Percentiles rank a stretch among this genome's conserved stretches.
phyloP scores from a whole-genome alignment of 2,888 invertebrate genomes.

The Sussaba pulchella region DNA sequence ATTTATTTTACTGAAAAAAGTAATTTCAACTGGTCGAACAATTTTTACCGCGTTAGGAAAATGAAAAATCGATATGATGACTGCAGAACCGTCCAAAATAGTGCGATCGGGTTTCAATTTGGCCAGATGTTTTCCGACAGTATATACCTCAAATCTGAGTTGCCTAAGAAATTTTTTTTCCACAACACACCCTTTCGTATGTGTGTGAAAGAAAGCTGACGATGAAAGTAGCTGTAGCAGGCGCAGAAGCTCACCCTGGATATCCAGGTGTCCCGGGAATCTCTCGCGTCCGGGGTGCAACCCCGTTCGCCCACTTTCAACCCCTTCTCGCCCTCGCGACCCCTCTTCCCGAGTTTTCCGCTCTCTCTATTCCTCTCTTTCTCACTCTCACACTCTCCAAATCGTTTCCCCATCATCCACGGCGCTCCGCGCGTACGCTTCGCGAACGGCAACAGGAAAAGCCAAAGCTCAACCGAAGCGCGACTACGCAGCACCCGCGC shows the following conservation, averaged over 20 bases:
- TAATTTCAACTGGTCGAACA: too few relatives aligned
- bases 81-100: too few relatives aligned
- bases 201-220: background rate
- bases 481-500: slow-evolving; percentile 1
- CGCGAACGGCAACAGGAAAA: background rate
- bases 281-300: slow-evolving; percentile 69
- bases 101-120: too few relatives aligned
- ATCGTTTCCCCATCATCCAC: slow-evolving; percentile 2
- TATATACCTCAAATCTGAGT: too few relatives aligned
- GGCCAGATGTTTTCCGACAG: too few relatives aligned
- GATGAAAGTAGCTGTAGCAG: slow-evolving; percentile 36
- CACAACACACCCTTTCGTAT: too few relatives aligned
- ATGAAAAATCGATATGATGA: too few relatives aligned
- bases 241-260: slow-evolving; percentile 69
- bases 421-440: background rate
- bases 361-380: too few relatives aligned
- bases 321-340: slow-evolving; percentile 56
- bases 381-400: background rate
- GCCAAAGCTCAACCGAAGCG: slow-evolving; percentile 20
- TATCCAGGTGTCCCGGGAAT: slow-evolving; percentile 75
- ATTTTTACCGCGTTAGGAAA: background rate
- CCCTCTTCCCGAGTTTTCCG: too few relatives aligned
- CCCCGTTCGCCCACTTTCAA: slow-evolving; percentile 72
- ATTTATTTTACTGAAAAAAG: too few relatives aligned
- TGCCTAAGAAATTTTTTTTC: too few relatives aligned